Evolutionary conservation across 1,140 invertebrate genomes (phyloP).

Genomic region (Pachyrhynchus sulphureomaculatus): DNA sequence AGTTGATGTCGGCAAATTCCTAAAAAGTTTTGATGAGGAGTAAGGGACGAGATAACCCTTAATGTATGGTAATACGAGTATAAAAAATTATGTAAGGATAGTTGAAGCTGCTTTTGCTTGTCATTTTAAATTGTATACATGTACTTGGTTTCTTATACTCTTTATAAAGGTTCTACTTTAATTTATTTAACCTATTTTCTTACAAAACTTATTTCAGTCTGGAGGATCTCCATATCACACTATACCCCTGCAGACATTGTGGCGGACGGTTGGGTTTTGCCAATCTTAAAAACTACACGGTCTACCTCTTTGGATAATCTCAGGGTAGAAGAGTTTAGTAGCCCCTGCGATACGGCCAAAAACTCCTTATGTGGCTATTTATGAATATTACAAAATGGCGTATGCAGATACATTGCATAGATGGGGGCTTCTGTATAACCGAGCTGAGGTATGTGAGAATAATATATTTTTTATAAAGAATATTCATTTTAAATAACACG

Average conservation of each 20-base stretch:
- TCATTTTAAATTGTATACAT: too few species aligned
- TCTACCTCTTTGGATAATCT: conserved; percentile 80
- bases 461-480: too few species aligned
- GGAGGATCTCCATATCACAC: conserved; percentile 89
- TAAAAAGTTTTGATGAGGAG: too few species aligned
- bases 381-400: conserved; percentile 82
- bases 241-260: conserved; percentile 81
- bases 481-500: background rate
- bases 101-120: too few species aligned
- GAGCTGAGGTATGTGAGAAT: conserved; percentile 74
- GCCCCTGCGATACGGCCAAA: conserved; percentile 22
- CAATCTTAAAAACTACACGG: conserved; percentile 53
- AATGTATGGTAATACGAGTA: too few species aligned
- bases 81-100: too few species aligned
- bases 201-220: conserved; percentile 31
- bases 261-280: conserved; percentile 75
- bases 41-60: too few species aligned
- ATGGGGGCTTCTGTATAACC: conserved; percentile 76
- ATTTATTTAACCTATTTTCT: too few species aligned
- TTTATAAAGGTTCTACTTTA: too few species aligned
- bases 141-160: too few species aligned
- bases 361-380: conserved; percentile 56
- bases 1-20: too few species aligned
- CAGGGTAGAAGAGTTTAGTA: conserved; percentile 49
- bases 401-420: conserved; percentile 89